A percentile compares a stretch with the other conserved stretches of the same genome.
Conservation (phyloP, 1,140 invertebrate genomes). For the Drosophila elegans region DNA sequence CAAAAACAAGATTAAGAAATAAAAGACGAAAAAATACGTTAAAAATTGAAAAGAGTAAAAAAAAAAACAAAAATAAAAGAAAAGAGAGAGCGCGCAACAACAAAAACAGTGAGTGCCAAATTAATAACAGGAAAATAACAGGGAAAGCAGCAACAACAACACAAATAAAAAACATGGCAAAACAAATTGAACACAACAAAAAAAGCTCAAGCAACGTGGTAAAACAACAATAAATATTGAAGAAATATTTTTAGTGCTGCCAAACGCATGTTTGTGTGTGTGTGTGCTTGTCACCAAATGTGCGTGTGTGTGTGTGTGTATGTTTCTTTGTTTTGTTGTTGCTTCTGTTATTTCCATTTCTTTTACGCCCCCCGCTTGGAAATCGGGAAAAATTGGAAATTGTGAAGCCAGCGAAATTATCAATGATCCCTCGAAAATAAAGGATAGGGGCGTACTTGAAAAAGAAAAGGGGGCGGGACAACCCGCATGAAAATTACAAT, state of each 20-base stretch:
- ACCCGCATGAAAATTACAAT: conserved; percentile 23
- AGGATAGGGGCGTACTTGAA: conserved; percentile 27
- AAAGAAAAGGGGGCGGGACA: background rate
- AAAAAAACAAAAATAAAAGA: background rate
- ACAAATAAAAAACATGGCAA: conserved; percentile 36
- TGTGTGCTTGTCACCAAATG: conserved; percentile 18
- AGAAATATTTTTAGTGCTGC: conserved; percentile 44
- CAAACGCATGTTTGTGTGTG: conserved; percentile 13
- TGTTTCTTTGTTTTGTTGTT: conserved; percentile 15
- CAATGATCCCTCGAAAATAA: conserved; percentile 26
- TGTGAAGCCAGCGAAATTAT: conserved; percentile 24
- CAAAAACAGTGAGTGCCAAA: conserved; percentile 59
- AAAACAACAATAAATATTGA: conserved; percentile 19
- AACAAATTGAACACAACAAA: conserved; percentile 17
- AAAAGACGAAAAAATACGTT: conserved; percentile 38
- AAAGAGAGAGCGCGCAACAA: conserved; percentile 20
- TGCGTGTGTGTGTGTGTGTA: conserved; percentile 38
- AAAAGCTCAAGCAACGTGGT: conserved; percentile 40
- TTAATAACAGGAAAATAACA: conserved; percentile 35
- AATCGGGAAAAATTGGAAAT: conserved; percentile 17
- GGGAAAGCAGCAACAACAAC: conserved; percentile 41
- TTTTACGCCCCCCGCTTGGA: conserved; percentile 44
- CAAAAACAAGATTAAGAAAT: conserved; percentile 5
- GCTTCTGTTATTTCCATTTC: conserved; percentile 29
- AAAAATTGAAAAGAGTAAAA: conserved; percentile 5